phyloP scores from a whole-genome alignment of 2,888 invertebrate genomes.

The Macrostomum cliftonense region DNA sequence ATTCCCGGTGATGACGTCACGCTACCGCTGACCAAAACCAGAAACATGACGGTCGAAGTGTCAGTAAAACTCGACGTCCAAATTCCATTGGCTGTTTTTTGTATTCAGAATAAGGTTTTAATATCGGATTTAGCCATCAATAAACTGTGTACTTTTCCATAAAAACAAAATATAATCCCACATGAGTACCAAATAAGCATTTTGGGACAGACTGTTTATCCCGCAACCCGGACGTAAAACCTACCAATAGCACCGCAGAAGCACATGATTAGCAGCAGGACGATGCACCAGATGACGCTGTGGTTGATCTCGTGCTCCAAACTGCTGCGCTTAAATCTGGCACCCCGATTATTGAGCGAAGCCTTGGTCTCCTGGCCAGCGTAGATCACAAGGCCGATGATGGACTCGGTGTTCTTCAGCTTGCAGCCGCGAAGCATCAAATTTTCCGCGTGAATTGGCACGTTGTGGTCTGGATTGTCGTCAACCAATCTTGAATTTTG shows the following conservation, averaged over 20 bases:
- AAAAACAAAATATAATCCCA: no score
- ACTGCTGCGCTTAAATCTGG: slow-evolving; percentile 71
- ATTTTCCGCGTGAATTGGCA: slow-evolving; percentile 51
- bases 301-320: slow-evolving; percentile 81
- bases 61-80: slow-evolving; percentile 47
- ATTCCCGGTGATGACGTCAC: slow-evolving; percentile 34
- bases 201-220: no score
- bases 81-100: slow-evolving; percentile 43
- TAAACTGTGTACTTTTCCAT: neutral
- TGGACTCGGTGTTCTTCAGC: slow-evolving; percentile 81
- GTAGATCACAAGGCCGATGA: slow-evolving; percentile 89
- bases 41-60: slow-evolving; percentile 21
- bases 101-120: neutral
- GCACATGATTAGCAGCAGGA: slow-evolving; percentile 69
- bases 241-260: slow-evolving; percentile 63
- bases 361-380: slow-evolving; percentile 92
- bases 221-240: no score
- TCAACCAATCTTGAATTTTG: neutral
- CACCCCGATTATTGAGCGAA: slow-evolving; percentile 87
- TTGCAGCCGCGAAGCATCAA: slow-evolving; percentile 75
- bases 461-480: neutral
- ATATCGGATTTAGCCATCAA: no score
- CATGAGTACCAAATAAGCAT: no score
- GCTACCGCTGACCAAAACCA: slow-evolving; percentile 12
- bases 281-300: slow-evolving; percentile 85